These are phyloP conservation scores for Plutella xylostella DNA, from an alignment of 2,888 invertebrate species.

Conservation along the genomic window DNA sequence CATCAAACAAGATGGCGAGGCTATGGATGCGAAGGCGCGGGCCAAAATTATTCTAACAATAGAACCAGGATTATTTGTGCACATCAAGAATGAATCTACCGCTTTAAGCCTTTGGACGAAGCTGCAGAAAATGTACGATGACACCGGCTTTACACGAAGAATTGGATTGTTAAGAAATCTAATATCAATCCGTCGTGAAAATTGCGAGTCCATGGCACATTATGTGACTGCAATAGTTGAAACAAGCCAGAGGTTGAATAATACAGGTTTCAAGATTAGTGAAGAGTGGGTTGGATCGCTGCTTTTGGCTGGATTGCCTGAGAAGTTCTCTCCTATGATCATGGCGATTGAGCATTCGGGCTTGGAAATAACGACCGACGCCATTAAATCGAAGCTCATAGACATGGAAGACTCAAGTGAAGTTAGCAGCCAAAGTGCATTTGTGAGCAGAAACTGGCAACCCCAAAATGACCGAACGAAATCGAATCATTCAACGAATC, in stretches of 20 bases:
- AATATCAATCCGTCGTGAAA: conserved; percentile 2
- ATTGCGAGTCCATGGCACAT: background rate
- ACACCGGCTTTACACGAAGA: conserved; percentile 1
- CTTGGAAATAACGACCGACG: background rate
- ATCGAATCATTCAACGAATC: no score
- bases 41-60: conserved; percentile 3
- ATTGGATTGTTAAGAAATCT: conserved; percentile 1
- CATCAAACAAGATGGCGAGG: background rate
- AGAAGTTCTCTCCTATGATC: background rate
- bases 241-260: background rate
- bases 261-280: conserved; percentile 2
- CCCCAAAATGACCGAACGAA: no score
- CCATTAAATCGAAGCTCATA: background rate
- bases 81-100: background rate
- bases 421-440: no score
- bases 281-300: conserved; percentile 4
- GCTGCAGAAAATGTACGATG: background rate
- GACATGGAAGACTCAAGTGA: background rate
- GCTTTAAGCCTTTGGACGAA: background rate
- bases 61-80: background rate
- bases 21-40: background rate
- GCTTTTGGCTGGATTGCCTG: background rate
- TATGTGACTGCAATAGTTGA: background rate
- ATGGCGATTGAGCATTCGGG: background rate
- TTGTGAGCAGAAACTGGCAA: no score